A percentile compares a stretch with the other conserved stretches of the same genome.
These are phyloP conservation scores for Sebastolobus altivelis DNA, from an alignment of 2,797 vertebrate species.

Conservation along the genomic window DNA sequence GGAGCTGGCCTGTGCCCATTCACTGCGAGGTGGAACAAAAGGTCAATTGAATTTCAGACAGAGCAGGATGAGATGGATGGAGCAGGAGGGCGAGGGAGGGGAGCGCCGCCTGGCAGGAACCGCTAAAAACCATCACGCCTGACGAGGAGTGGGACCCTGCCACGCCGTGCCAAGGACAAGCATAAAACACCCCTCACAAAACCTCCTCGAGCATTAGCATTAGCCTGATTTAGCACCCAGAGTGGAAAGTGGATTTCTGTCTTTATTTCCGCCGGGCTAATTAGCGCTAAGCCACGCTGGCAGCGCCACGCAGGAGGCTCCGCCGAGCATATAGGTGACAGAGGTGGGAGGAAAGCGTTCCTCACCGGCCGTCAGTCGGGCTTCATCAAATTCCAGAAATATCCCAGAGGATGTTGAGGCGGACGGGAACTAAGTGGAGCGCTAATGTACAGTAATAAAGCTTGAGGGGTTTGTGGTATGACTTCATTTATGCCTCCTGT, in stretches of 20 bases:
- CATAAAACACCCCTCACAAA: conserved; percentile 65
- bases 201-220: conserved; percentile 46
- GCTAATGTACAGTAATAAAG: conserved; percentile 64
- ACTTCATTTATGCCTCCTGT: conserved; percentile 60
- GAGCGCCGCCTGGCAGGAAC: conserved; percentile 57
- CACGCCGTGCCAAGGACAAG: conserved; percentile 67
- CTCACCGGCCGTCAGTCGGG: conserved; percentile 42
- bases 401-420: conserved; percentile 59
- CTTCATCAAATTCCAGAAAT: conserved; percentile 65
- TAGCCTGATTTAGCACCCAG: conserved; percentile 59
- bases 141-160: conserved; percentile 47
- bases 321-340: conserved; percentile 46
- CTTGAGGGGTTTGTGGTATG: conserved; percentile 46
- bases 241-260: conserved; percentile 44
- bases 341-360: conserved; percentile 45
- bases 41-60: conserved; percentile 81
- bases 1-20: conserved; percentile 68
- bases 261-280: conserved; percentile 61
- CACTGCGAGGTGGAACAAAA: conserved; percentile 78
- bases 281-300: conserved; percentile 47
- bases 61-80: conserved; percentile 74
- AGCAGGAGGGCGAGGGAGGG: conserved; percentile 29
- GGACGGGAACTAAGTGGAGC: conserved; percentile 53
- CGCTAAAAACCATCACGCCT: conserved; percentile 62
- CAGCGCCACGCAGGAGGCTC: conserved; percentile 12